Evolutionary conservation across 2,113 vertebrate species (phyloP).

Genomic region (Plectropomus leopardus): DNA sequence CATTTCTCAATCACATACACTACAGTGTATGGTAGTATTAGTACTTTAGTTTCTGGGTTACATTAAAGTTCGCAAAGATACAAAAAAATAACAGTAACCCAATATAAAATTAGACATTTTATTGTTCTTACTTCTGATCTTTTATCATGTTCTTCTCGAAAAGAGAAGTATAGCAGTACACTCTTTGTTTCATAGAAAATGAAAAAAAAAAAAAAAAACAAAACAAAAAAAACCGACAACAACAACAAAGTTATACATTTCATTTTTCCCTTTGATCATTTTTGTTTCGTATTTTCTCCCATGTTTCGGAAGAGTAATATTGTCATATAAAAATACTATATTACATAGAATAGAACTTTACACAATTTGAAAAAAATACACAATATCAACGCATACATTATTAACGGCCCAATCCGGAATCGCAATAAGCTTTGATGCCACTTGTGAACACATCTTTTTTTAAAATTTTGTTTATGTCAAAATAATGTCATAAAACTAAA

Average conservation of each 20-base stretch:
- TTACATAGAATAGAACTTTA: slow-evolving; percentile 94
- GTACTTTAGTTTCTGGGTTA: not conserved
- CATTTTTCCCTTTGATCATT: slow-evolving; percentile 51
- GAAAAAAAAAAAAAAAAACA: slow-evolving; percentile 22
- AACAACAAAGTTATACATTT: slow-evolving; percentile 65
- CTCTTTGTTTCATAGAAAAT: slow-evolving; percentile 72
- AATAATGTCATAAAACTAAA: not conserved
- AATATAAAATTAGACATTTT: slow-evolving; percentile 69
- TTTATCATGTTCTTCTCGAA: slow-evolving; percentile 64
- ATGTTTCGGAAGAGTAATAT: slow-evolving; percentile 75
- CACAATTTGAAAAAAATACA: slow-evolving; percentile 91
- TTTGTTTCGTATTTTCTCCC: slow-evolving; percentile 85
- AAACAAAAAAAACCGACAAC: slow-evolving; percentile 44
- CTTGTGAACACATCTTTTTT: slow-evolving; percentile 4
- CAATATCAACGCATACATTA: slow-evolving; percentile 76
- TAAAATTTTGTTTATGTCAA: not conserved
- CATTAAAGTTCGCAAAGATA: not conserved
- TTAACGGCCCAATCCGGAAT: slow-evolving; percentile 65
- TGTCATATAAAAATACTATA: slow-evolving; percentile 97
- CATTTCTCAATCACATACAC: not conserved
- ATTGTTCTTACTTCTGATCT: slow-evolving; percentile 57
- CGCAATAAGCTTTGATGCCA: not conserved
- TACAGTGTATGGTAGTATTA: too few species aligned
- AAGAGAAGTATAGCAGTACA: slow-evolving; percentile 72
- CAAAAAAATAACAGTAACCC: slow-evolving; percentile 3